Base-by-base conservation (phyloP, 2,113 vertebrate genomes). In the Pardalotus punctatus region DNA sequence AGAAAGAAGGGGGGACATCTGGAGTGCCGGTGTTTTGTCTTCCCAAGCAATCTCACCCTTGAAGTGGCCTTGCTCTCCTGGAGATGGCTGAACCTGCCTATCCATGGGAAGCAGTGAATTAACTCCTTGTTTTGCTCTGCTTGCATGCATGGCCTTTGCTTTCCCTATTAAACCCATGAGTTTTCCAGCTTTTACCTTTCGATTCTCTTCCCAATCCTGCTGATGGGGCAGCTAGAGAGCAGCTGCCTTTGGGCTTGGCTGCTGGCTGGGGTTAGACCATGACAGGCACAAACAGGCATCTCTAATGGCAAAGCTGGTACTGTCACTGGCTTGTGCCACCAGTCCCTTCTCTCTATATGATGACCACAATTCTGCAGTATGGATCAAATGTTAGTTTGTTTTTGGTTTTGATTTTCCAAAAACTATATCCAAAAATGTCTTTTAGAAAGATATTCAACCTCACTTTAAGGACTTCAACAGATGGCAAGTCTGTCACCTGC, bases 401-500 rank as follows among this genome's bases (percentile, higher is more conserved):
- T 67, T 56, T 42, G 53, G 11, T 35, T 28, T 25, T 48, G 29
- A 4, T 45, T 58, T 53, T 45, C 10, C 23, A 27, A 84, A 88
- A 90, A 18, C 12, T 61, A 14, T 45, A 72, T 64, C 12, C 10
- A 77, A 82, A 79, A 58, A 20, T 2, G 1, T 28, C 5, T 86
- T 78, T 83, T 84, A 91, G 67, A 88, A 81, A 66, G 48, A 88
- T 36, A 45, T 1, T 20, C 86, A 84, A 84, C 69, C 58, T 92
- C 69, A 33, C 60, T 84, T 92, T 86, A 64, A 86, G 64, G 69
- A 64, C 56, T 86, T 92, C 51, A 92, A 71, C 96, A 95, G 96
- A 97, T 96, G 94, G 91, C 77, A 89, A 89, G 94, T 96, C 95
- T 95, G 86, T 88, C 96, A 95, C 94, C 88, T 95, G 81, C 74